Conservation (phyloP, 2,888 invertebrate genomes). For the Chorisops tibialis region DNA sequence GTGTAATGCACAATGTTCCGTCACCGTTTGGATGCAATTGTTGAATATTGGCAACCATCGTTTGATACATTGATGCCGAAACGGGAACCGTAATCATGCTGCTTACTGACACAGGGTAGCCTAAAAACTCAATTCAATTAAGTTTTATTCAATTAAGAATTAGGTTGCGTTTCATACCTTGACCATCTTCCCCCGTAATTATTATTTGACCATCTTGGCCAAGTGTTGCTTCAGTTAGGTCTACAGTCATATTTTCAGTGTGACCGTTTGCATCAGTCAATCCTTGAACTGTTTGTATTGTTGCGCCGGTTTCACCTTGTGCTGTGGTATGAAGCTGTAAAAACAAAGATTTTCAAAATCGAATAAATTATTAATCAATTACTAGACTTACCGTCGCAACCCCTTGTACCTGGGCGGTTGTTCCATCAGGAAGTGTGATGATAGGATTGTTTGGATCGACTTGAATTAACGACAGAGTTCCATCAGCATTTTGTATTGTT, state of each 20-base stretch:
- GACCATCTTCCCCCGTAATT: slow-evolving; percentile 91
- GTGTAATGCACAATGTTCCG: slow-evolving; percentile 78
- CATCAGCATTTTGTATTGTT: slow-evolving; percentile 95
- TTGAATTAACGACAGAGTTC: slow-evolving; percentile 92
- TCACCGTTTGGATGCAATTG: slow-evolving; percentile 69
- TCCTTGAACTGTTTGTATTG: slow-evolving; percentile 66
- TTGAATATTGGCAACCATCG: slow-evolving; percentile 88
- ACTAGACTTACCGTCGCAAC: slow-evolving; percentile 48
- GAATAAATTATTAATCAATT: too few relatives aligned
- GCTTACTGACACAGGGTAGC: slow-evolving; percentile 74
- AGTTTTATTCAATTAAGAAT: not conserved
- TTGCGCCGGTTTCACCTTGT: slow-evolving; percentile 61
- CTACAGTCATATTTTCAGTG: slow-evolving; percentile 76
- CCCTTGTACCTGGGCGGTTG: slow-evolving; percentile 89
- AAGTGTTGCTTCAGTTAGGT: slow-evolving; percentile 87
- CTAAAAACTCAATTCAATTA: slow-evolving; percentile 36
- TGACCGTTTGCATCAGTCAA: slow-evolving; percentile 68
- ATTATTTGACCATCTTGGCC: slow-evolving; percentile 93
- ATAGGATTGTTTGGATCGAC: slow-evolving; percentile 92
- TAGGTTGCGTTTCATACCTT: slow-evolving; percentile 59
- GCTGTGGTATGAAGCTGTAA: slow-evolving; percentile 58
- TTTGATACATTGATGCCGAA: slow-evolving; percentile 93
- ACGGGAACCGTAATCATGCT: slow-evolving; percentile 96
- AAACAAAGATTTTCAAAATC: slow-evolving; percentile 31
- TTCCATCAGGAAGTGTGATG: slow-evolving; percentile 92